A percentile compares a stretch with the other conserved stretches of the same genome.
These are phyloP conservation scores for Lophotriccus pileatus DNA, from an alignment of 2,797 vertebrate species.

Conservation along the genomic window DNA sequence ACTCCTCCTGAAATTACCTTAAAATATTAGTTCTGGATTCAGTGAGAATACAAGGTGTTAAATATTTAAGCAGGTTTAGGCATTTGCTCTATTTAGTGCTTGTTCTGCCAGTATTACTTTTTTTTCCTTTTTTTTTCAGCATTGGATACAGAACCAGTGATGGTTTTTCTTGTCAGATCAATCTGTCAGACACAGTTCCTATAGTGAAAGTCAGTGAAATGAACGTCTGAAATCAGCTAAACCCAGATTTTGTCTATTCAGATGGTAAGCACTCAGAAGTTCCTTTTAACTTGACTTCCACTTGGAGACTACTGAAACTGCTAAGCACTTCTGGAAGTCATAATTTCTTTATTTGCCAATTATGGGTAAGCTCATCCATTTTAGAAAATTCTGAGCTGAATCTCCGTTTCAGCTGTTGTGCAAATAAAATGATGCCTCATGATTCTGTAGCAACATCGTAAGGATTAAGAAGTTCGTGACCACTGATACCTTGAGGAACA, in stretches of 20 bases:
- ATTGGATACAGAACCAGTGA: background rate
- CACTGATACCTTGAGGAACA: background rate
- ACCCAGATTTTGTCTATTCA: background rate
- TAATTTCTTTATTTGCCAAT: background rate
- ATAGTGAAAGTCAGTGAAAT: background rate
- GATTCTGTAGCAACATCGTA: background rate
- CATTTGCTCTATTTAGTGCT: background rate
- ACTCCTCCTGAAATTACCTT: background rate
- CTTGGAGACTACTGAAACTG: background rate
- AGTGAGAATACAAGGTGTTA: background rate
- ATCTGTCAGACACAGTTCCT: background rate
- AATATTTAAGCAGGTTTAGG: background rate
- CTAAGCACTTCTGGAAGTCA: background rate
- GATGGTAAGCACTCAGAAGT: background rate
- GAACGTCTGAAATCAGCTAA: background rate
- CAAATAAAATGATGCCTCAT: background rate
- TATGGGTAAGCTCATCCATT: background rate
- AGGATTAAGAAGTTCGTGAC: background rate
- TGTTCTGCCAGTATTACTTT: background rate
- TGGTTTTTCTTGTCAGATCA: background rate
- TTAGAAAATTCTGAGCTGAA: background rate
- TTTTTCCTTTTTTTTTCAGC: background rate
- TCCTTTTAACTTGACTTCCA: background rate
- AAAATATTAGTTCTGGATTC: background rate
- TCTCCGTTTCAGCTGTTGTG: background rate